phyloP scores from a whole-genome alignment of 92 coral and sea anemone species.

The Phenganax subtilis region DNA sequence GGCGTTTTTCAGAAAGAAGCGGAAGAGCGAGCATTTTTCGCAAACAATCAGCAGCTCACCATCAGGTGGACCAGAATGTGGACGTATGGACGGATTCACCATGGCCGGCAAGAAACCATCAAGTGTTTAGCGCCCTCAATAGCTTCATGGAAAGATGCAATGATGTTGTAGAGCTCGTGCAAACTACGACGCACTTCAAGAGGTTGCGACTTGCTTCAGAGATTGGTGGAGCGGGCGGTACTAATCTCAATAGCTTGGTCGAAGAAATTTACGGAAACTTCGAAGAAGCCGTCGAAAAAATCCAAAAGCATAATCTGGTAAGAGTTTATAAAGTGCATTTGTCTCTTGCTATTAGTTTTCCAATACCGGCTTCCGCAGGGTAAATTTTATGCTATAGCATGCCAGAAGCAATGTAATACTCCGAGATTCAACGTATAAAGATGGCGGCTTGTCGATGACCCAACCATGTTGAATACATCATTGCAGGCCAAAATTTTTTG shows the following conservation, averaged over 20 bases:
- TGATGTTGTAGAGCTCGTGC: conserved; percentile 93
- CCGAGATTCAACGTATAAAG: no score
- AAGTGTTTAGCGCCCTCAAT: conserved; percentile 71
- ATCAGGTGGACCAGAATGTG: conserved; percentile 45
- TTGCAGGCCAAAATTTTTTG: no score
- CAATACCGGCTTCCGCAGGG: no score
- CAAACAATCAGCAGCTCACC: conserved; percentile 56
- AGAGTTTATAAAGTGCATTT: conserved; percentile 1
- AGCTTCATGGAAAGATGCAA: conserved; percentile 98
- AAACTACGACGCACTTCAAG: conserved; percentile 95
- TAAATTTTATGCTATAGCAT: not conserved
- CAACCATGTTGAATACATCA: no score
- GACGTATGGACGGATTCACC: conserved; percentile 94
- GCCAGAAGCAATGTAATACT: no score
- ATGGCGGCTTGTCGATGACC: no score
- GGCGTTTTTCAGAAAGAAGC: conserved; percentile 73
- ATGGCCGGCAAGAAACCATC: conserved; percentile 94
- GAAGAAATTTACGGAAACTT: conserved; percentile 82
- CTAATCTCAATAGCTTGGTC: conserved; percentile 76
- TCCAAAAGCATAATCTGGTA: conserved; percentile 13
- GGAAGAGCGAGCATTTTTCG: conserved; percentile 38
- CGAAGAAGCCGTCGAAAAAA: conserved; percentile 58
- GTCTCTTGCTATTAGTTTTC: not conserved
- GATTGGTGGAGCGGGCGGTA: conserved; percentile 97
- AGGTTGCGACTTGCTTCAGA: conserved; percentile 77